Conservation (phyloP, 2,888 invertebrate species). For the Drosophila subquinaria region DNA sequence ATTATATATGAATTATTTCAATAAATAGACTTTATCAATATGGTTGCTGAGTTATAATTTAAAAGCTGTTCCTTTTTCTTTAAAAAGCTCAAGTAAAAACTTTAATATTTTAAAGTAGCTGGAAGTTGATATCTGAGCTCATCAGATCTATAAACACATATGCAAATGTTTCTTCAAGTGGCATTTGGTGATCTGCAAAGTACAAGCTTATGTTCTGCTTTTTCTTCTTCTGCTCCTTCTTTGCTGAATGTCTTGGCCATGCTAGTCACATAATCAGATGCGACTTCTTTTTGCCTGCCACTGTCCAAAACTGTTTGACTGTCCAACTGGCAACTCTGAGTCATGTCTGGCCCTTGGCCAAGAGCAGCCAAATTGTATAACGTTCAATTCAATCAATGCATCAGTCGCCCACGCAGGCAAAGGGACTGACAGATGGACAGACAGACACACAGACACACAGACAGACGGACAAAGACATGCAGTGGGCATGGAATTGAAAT, state of each 20-base stretch:
- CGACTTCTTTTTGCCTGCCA: slow-evolving; percentile 19
- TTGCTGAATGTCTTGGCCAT: slow-evolving; percentile 31
- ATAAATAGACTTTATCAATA: too few relatives aligned
- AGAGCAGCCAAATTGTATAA: slow-evolving; percentile 61
- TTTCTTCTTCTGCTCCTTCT: not conserved
- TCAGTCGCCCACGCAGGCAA: slow-evolving; percentile 57
- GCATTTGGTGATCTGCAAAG: slow-evolving; percentile 7
- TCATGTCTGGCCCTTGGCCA: slow-evolving; percentile 67
- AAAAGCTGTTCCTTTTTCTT: too few relatives aligned
- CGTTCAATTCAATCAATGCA: slow-evolving; percentile 82
- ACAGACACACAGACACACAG: slow-evolving; percentile 25
- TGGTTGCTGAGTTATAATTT: too few relatives aligned
- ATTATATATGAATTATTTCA: too few relatives aligned
- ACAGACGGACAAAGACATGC: slow-evolving; percentile 21
- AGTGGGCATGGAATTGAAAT: slow-evolving; percentile 43
- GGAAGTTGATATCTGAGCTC: not conserved
- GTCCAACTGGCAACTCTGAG: slow-evolving; percentile 37
- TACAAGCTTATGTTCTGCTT: slow-evolving; percentile 1
- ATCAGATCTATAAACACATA: not conserved
- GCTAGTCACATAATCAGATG: slow-evolving; percentile 63
- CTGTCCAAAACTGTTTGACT: slow-evolving; percentile 13
- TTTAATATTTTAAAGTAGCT: not conserved
- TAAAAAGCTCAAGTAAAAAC: too few relatives aligned
- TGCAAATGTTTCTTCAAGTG: slow-evolving; percentile 10
- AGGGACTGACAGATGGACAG: slow-evolving; percentile 1